These are phyloP conservation scores for Limnodromus scolopaceus DNA, from an alignment of 2,797 vertebrate genomes.

Conservation along the genomic window DNA sequence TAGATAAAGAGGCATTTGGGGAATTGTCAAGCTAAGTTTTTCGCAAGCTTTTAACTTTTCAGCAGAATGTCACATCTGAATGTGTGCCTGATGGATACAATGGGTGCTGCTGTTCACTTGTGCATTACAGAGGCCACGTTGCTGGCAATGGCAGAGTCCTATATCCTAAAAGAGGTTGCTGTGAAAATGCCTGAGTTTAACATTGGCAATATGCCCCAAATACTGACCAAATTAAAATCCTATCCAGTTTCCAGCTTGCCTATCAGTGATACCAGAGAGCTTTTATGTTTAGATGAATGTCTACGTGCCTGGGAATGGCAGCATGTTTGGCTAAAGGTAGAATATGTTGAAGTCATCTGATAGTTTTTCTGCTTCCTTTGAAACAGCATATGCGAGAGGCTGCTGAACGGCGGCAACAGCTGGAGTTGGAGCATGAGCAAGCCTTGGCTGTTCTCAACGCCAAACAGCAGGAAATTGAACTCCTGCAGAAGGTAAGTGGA, in stretches of 20 bases:
- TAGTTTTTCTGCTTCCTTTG: background rate
- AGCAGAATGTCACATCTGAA: background rate
- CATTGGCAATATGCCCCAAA: background rate
- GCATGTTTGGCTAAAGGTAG: background rate
- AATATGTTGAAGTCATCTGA: background rate
- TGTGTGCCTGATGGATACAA: background rate
- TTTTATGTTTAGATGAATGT: background rate
- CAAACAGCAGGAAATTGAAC: conserved; percentile 98
- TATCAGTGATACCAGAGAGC: background rate
- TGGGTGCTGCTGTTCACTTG: background rate
- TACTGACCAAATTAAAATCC: background rate
- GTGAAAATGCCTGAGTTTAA: background rate
- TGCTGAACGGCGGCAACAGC: conserved; percentile 97
- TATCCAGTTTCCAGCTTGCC: background rate
- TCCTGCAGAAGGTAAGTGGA: conserved; percentile 93
- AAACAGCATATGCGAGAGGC: conserved; percentile 98
- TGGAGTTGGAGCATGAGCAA: conserved; percentile 99
- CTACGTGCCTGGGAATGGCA: background rate
- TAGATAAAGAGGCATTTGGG: background rate
- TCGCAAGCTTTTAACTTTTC: background rate
- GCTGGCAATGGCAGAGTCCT: background rate
- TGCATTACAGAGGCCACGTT: background rate
- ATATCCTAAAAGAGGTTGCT: background rate
- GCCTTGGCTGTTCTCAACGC: conserved; percentile 97
- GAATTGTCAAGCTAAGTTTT: background rate